A percentile compares a stretch with the other conserved stretches of the same genome.
These are phyloP conservation scores for Heliconius ismenius DNA, from an alignment of 2,888 invertebrate genomes.

Conservation along the genomic window DNA sequence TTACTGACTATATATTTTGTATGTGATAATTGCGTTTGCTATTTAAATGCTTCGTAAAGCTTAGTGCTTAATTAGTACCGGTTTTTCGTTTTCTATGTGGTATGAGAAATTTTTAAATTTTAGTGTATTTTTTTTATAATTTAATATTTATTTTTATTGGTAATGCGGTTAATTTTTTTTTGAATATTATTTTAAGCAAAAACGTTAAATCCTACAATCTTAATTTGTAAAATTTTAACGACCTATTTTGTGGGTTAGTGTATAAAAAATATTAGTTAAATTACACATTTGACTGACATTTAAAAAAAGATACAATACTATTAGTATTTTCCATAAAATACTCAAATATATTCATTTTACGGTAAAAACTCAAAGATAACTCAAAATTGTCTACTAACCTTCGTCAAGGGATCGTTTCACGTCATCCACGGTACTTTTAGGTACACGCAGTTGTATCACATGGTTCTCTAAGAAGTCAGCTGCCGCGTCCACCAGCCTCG, in stretches of 20 bases:
- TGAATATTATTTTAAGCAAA: too few species aligned
- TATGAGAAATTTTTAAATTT: neutral
- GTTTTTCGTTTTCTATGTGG: conserved; percentile 5
- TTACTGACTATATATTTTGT: conserved; percentile 15
- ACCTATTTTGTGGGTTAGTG: too few species aligned
- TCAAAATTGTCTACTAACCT: conserved; percentile 82
- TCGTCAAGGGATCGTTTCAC: conserved; percentile 90
- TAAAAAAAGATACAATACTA: too few species aligned
- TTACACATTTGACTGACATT: too few species aligned
- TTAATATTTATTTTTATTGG: too few species aligned
- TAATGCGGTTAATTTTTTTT: too few species aligned
- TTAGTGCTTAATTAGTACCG: conserved; percentile 2
- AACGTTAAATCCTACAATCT: too few species aligned
- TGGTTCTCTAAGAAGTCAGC: conserved; percentile 90
- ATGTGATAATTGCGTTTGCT: conserved; percentile 19
- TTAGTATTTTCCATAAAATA: too few species aligned
- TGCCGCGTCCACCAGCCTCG: conserved; percentile 87
- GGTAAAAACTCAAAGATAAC: neutral
- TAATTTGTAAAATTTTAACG: too few species aligned
- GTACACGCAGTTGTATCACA: conserved; percentile 90
- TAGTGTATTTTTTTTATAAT: too few species aligned
- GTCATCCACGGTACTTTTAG: conserved; percentile 87
- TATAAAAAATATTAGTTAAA: too few species aligned
- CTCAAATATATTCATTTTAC: neutral
- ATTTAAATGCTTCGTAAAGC: conserved; percentile 8